Evolutionary conservation across 2,113 vertebrate species (phyloP).

Genomic region (Pica pica): DNA sequence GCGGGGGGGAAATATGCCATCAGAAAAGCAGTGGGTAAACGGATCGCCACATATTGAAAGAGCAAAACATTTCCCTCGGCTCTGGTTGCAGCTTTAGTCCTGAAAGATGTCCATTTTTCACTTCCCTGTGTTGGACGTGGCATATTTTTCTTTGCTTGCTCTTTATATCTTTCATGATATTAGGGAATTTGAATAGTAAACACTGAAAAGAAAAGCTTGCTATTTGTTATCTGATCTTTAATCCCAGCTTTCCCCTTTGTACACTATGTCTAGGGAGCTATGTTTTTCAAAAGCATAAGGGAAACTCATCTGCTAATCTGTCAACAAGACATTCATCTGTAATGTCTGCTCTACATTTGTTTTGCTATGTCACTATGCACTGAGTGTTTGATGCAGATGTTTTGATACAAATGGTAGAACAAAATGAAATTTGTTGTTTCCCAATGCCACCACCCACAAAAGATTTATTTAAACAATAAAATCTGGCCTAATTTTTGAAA

Average conservation of each 20-base stretch:
- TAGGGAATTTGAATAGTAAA: constrained; percentile 14
- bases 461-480: constrained; percentile 17
- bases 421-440: constrained; percentile 36
- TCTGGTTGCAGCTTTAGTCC: background rate
- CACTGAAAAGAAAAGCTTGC: constrained; percentile 1
- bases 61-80: background rate
- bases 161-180: background rate
- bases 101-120: background rate
- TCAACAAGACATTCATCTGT: constrained; percentile 40
- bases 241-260: background rate
- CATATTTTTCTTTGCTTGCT: background rate
- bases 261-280: background rate
- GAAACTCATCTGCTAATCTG: constrained; percentile 52
- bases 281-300: constrained; percentile 46
- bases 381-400: constrained; percentile 36
- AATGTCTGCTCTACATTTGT: constrained; percentile 27
- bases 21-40: too few relatives aligned
- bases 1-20: too few relatives aligned
- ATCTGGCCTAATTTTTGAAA: constrained; percentile 5
- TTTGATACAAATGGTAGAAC: background rate
- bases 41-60: background rate
- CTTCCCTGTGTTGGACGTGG: background rate
- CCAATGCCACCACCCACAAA: background rate
- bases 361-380: constrained; percentile 30
- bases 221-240: constrained; percentile 38